Base-by-base conservation (phyloP, 1,140 invertebrate genomes). In the Callitettix versicolor region DNA sequence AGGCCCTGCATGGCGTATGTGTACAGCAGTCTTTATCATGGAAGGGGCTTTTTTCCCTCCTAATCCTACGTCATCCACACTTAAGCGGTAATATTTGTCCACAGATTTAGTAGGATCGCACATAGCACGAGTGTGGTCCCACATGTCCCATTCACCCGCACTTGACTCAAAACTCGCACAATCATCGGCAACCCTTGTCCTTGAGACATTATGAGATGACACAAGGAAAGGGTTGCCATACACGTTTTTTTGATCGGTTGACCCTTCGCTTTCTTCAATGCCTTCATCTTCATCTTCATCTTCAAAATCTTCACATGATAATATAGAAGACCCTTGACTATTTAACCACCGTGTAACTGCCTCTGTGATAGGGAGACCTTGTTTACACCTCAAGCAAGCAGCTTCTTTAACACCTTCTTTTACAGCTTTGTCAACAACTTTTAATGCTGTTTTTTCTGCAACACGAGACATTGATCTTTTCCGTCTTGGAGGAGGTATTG, bases 141-240 rank as follows among this genome's bases (percentile, higher is more conserved):
- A 53, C 42, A 57, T 20, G 36, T 59, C 53, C 46, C 53, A 51
- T 21, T 56, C 49, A 6, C 48, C 43, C 12, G 47, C 41, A 55
- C 44, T 52, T 18, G 30, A 30, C 24, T 49, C 43, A 14, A 50
- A 14, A 26, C 48, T 51, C 33, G 24, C 55, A 33, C 24, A 55
- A 21, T 59, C 53, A 17, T 53, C 53, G 44, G 62, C 61, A 60
- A 62, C 58, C 59, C 58, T 62, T 60, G 56, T 55, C 56, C 53
- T 43, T 26, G 55, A 40, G 14, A 52, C 56, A 58, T 62, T 63
- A 68, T 47, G 64, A 64, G 57, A 68, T 65, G 64, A 60, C 60
- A 60, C 67, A 68, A 59, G 66, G 60, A 63, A 68, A 68, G 66
- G 67, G 67, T 68, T 68, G 66, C 65, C 55, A 61, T 60, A 33